Base-by-base conservation (phyloP, 2,113 vertebrate species). In the Ibidorhyncha struthersii region DNA sequence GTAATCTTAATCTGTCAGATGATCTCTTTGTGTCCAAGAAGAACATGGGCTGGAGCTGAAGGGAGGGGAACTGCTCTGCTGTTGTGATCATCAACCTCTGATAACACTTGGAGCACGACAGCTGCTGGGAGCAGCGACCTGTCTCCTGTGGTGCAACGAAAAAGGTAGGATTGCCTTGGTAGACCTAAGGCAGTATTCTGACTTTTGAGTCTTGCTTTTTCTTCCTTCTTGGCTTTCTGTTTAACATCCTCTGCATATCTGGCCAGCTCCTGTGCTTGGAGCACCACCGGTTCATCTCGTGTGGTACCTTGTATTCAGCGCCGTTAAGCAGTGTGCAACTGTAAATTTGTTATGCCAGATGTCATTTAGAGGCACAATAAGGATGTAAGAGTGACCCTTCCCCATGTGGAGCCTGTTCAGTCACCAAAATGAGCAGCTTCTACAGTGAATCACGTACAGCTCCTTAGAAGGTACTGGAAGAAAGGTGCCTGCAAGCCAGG, bases 401-500 rank as follows among this genome's bases (percentile, higher is more conserved):
- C 29, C 17, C 16, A 5, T 12, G 5, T 23, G 19, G 6, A n/a
- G 18, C 36, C 14, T 52, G 19, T 66, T 86, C 67, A 38, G 12
- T 43, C 32, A 55, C 30, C 69, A 67, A 70, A 56, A 41, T 3
- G 5, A 36, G 79, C 50, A 23, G 8, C 15, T 72, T 69, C 29
- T 32, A 0, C 4, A 8, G 3, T 30, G 34, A 59, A 13, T 41
- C 4, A 4, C 7, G 21, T 25, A 7, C 3, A 32, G 6, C 14
- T 30, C 10, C 53, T 47, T 52, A 32, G 53, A 83, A 84, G 3
- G 10, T 74, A 16, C 38, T 62, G 26, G 55, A 78, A 79, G 50
- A 49, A 78, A 81, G 82, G 11, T 25, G 17, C 23, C 17, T 19
- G 0, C 17, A 40, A 43, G 53, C 14, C 13, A 12, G 12, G 21